phyloP scores from a whole-genome alignment of 2,888 invertebrate genomes.

The Melieria crassipennis region DNA sequence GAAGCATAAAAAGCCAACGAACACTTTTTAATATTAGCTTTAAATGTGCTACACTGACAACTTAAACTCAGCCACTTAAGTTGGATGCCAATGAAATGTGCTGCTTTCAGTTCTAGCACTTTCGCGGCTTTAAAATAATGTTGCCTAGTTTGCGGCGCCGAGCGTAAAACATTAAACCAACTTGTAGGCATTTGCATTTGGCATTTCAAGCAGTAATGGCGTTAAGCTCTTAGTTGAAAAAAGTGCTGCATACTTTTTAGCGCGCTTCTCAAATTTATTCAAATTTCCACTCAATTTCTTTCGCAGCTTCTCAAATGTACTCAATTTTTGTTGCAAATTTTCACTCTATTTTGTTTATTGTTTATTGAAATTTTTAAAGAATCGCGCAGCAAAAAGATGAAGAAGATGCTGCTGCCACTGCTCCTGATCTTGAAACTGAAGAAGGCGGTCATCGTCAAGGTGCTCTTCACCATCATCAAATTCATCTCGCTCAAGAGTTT shows the following conservation, averaged over 20 bases:
- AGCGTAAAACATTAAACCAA: too few relatives aligned
- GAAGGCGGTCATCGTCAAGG: conserved; percentile 71
- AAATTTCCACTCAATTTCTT: background rate
- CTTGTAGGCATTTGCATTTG: too few relatives aligned
- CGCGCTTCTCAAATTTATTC: background rate
- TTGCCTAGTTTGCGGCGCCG: too few relatives aligned
- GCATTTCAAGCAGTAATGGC: too few relatives aligned
- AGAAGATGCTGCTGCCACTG: conserved; percentile 72
- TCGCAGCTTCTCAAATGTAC: background rate
- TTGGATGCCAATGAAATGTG: background rate
- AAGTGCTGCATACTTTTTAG: conserved; percentile 5
- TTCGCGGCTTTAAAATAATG: too few relatives aligned
- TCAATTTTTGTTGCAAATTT: background rate
- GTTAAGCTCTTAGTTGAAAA: background rate
- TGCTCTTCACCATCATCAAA: conserved; percentile 71
- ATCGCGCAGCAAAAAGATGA: conserved; percentile 71
- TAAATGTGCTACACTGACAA: background rate
- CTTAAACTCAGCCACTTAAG: background rate
- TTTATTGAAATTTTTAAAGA: conserved; percentile 61
- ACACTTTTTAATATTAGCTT: too few relatives aligned
- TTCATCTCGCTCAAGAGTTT: conserved; percentile 74
- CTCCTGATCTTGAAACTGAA: conserved; percentile 73
- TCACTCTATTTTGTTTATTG: background rate
- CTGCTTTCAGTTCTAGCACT: too few relatives aligned
- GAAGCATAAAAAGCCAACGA: too few relatives aligned